A percentile compares a stretch with the other conserved stretches of the same genome.
phyloP scores from a whole-genome alignment of 35 echinoderm and acorn worm species.

The Antedon bifida region DNA sequence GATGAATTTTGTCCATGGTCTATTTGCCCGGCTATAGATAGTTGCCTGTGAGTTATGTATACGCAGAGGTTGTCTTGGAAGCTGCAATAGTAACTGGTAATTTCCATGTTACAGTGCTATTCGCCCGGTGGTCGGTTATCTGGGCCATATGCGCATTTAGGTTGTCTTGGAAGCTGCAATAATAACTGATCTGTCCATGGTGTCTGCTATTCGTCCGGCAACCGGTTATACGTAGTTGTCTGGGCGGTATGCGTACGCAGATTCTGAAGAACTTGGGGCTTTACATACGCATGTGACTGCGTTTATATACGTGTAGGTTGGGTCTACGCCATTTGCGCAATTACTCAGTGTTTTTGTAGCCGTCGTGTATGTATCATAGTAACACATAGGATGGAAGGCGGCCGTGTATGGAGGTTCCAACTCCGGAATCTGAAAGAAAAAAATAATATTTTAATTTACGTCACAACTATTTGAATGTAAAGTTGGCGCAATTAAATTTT shows the following conservation, averaged over 20 bases:
- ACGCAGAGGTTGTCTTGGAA: too few relatives aligned
- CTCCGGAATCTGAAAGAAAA: slow-evolving; percentile 32
- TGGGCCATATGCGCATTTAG: too few relatives aligned
- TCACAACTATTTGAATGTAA: background rate
- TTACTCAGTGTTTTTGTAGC: slow-evolving; percentile 17
- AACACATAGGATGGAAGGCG: slow-evolving; percentile 28
- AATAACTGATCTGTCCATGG: too few relatives aligned
- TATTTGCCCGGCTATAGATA: too few relatives aligned
- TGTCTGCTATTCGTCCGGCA: too few relatives aligned
- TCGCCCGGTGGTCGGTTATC: too few relatives aligned
- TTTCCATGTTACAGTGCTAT: too few relatives aligned
- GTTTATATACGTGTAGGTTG: slow-evolving; percentile 38
- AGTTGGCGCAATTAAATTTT: too few relatives aligned
- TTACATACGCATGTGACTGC: slow-evolving; percentile 32
- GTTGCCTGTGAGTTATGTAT: too few relatives aligned
- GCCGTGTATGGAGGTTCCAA: slow-evolving; percentile 26
- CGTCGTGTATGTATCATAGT: slow-evolving; percentile 19
- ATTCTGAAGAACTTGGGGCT: background rate
- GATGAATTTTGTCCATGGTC: too few relatives aligned
- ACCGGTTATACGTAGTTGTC: slow-evolving; percentile 24
- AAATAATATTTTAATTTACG: background rate
- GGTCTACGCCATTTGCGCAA: slow-evolving; percentile 38
- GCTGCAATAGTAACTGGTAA: too few relatives aligned
- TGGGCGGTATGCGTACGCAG: slow-evolving; percentile 39
- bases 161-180: too few relatives aligned